These are phyloP conservation scores for Athalia rosae DNA, from an alignment of 2,888 invertebrate species.

Conservation along the genomic window DNA sequence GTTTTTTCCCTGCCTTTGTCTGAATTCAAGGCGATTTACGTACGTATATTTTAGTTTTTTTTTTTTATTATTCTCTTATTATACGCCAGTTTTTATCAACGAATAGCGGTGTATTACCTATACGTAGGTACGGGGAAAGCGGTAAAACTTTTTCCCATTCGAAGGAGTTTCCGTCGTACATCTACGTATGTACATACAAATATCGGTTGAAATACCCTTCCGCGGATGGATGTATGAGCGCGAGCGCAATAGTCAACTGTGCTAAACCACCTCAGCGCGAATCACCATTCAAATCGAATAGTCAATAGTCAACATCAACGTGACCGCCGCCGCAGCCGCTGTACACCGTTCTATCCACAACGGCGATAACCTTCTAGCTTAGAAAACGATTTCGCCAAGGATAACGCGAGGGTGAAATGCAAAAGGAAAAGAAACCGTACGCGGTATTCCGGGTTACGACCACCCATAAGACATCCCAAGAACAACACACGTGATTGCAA, in stretches of 20 bases:
- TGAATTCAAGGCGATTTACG: constrained; percentile 19
- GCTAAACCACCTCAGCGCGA: constrained; percentile 13
- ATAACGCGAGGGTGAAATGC: background rate
- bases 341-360: no score
- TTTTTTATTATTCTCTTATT: background rate
- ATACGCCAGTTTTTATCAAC: background rate
- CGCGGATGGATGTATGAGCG: background rate
- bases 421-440: background rate
- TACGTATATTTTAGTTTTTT: background rate
- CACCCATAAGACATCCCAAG: background rate
- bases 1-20: background rate
- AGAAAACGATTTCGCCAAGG: no score
- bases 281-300: constrained; percentile 32
- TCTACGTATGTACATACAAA: background rate
- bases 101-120: no score
- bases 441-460: constrained; percentile 23
- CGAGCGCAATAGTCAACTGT: background rate
- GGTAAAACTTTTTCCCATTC: constrained; percentile 27
- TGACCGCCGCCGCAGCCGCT: background rate
- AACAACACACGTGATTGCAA: constrained; percentile 37
- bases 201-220: background rate
- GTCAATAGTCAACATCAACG: constrained; percentile 18
- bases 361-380: no score
- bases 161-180: background rate
- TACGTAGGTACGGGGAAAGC: background rate